Conservation (phyloP, 1,140 invertebrate genomes). For the Diuraphis noxia region DNA sequence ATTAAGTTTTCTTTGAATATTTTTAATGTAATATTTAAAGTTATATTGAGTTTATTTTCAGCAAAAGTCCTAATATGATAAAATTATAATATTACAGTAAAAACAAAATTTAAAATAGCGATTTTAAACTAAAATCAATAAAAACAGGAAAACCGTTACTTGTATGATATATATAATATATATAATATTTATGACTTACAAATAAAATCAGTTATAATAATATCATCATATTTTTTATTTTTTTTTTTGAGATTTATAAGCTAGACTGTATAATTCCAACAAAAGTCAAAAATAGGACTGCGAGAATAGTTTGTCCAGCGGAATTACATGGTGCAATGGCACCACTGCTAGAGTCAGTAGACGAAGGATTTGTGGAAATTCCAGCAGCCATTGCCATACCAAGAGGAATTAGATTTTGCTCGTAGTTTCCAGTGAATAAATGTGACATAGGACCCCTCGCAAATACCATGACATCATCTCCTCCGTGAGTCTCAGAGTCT, state of each 20-base stretch:
- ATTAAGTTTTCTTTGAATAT: too few relatives aligned
- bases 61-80: neutral
- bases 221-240: neutral
- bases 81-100: neutral
- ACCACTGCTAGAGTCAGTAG: neutral
- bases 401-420: constrained; percentile 73
- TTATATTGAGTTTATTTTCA: neutral
- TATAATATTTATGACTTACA: neutral
- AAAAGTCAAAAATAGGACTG: neutral
- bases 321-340: neutral
- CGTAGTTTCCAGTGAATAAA: constrained; percentile 70
- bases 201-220: neutral
- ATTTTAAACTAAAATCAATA: neutral
- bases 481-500: constrained; percentile 69
- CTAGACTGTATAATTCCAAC: neutral
- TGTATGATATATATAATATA: neutral
- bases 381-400: constrained; percentile 71
- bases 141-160: neutral
- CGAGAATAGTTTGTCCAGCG: neutral
- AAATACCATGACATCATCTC: constrained; percentile 71
- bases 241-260: neutral
- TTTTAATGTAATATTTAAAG: too few relatives aligned
- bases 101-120: too few relatives aligned
- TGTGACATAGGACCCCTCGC: constrained; percentile 70
- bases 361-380: constrained; percentile 58